Base-by-base conservation (phyloP, 2,113 vertebrate species). In the Tragelaphus strepsiceros region DNA sequence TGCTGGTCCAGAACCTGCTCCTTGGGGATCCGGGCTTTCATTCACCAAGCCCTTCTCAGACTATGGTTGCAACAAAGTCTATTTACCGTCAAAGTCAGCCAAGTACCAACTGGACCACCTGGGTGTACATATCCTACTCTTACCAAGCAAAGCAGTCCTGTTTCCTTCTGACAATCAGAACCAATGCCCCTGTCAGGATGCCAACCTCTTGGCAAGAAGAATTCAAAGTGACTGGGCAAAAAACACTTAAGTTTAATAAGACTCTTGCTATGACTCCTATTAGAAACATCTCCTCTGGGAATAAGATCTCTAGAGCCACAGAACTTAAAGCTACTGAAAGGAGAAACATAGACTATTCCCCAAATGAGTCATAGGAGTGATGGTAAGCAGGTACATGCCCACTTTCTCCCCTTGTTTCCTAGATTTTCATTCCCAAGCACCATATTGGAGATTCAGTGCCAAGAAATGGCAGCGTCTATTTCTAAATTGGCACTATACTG, bases 61-160 rank as follows among this genome's bases (percentile, higher is more conserved):
- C 30, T 21, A 2, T 5, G 59, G 51, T 13, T 71, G 16, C 62
- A 2, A n/a, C 30, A n/a, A 6, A 7, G 3, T 43, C 71, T 54
- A 16, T 8, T 62, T 28, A 19, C 19, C 51, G 7, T 35, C 13
- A 12, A 3, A 43, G 21, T 26, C 16, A 77, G 53, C 22, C 22
- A 71, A 35, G 28, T 53, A 8, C 59, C 83, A 39, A 4, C 11
- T 10, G 62, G 14, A 6, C 15, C 17, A 7, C 51, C 35, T 88
- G 53, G 3, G 3, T 5, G 28, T 28, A 30, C 26, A 86, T 3
- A 16, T 17, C 49, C 7, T n/a, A 0, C 3, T 26, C 14, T 16
- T 9, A 3, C 7, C 1, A 5, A 46, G 43, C 17, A n/a, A 86
- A 67, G 26, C 14, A 43, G 77, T 19, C 39, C 46, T 7, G 1